Evolutionary conservation across 2,888 invertebrate species (phyloP), one percentile per base, ranked within the genome.

Genomic region (Athripsodes cinereus): DNA sequence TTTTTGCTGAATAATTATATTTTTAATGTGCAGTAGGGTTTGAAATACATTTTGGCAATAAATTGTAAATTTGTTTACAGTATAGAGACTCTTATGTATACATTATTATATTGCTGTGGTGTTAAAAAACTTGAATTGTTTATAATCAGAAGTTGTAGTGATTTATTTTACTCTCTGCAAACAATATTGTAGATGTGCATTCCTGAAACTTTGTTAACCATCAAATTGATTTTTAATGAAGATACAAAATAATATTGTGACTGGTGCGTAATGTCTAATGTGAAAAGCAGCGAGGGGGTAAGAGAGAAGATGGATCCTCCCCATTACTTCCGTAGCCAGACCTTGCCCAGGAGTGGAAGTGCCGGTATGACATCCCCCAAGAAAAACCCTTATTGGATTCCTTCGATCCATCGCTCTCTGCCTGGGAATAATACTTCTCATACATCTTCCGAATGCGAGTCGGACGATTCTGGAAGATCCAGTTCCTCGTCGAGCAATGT

Each of bases 401-500:
- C 60, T 18, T 51, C 52, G 11, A 8, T 55, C 8, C 53, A 54
- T 8, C 52, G 52, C 5, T 19, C 52, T n/a, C 50, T 52, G 22
- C 22, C n/a, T 26, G 53, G 52, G 11, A 34, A 21, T n/a, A 40
- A 50, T 21, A 55, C 31, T n/a, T 58, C 55, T 19, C 57, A 51
- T 18, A 53, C 22, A 1, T 46, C 51, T 16, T 56, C 55, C 5
- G 62, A 60, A 35, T 60, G 58, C 22, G 60, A 62, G 10, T 62
- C 62, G 1, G 62, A 59, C 31, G 62, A 60, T 34, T 62, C 60
- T n/a, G 52, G 55, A 11, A 49, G 55, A 40, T 59, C 58, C 13
- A 58, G 31, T 21, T 53, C 44, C n/a, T 35, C 53, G 19, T 52
- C 54, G 18, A 22, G 18, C 31, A n/a, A 40, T 22, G 53, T 34